These are phyloP conservation scores for Lamellibrachia satsuma DNA, from an alignment of 2,888 invertebrate species.

Conservation along the genomic window DNA sequence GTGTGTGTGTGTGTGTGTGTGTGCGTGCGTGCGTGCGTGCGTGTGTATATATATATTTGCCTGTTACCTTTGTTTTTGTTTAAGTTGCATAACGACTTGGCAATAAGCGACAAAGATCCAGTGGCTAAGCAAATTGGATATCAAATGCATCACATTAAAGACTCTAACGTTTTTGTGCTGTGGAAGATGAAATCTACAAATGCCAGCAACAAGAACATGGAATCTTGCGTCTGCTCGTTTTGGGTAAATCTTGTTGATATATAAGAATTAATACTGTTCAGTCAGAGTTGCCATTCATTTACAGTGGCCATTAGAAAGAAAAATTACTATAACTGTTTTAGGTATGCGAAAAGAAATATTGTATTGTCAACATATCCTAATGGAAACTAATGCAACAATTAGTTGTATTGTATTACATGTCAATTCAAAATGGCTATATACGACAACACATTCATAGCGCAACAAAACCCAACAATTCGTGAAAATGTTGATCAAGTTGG, in stretches of 20 bases:
- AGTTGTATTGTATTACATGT: not conserved
- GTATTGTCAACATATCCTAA: not conserved
- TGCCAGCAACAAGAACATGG: not conserved
- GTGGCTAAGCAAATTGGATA: not conserved
- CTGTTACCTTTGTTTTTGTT: not conserved
- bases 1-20: no score
- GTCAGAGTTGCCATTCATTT: not conserved
- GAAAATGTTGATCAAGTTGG: no score
- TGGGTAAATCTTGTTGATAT: not conserved
- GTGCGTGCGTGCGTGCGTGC: no score
- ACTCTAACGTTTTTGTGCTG: not conserved
- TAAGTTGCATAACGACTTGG: not conserved
- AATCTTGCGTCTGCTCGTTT: conserved; percentile 4
- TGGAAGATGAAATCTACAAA: not conserved
- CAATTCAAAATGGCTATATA: no score
- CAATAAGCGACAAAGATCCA: not conserved
- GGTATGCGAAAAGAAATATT: not conserved
- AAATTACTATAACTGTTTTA: not conserved
- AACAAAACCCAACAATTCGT: not conserved
- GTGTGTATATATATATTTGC: not conserved
- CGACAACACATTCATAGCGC: not conserved
- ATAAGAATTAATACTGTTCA: not conserved
- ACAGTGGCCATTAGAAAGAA: not conserved
- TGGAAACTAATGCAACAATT: not conserved
- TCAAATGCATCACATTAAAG: not conserved